Evolutionary conservation across 1,140 invertebrate genomes (phyloP).

Genomic region (Apis florea): DNA sequence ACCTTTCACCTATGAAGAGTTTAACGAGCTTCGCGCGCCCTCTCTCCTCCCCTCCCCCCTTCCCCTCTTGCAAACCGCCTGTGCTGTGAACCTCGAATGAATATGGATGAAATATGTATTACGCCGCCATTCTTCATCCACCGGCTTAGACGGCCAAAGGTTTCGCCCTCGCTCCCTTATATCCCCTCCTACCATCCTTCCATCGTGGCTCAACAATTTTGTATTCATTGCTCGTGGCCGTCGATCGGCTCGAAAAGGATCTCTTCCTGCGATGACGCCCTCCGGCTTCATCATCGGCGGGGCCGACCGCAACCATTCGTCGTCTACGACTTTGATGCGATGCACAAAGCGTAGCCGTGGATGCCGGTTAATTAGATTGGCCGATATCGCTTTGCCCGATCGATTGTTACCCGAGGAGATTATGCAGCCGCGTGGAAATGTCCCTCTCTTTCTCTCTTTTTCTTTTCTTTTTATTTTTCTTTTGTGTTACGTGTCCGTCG

Average conservation of each 20-base stretch:
- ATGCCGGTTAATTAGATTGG: slow-evolving; percentile 34
- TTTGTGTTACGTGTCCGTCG: too few species aligned
- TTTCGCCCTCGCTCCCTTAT: slow-evolving; percentile 5
- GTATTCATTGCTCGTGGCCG: slow-evolving; percentile 61
- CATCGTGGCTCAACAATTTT: slow-evolving; percentile 46
- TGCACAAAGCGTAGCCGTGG: slow-evolving; percentile 34
- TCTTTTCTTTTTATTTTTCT: too few species aligned
- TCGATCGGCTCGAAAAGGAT: slow-evolving; percentile 55
- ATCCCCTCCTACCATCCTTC: neutral
- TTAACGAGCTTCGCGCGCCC: slow-evolving; percentile 42
- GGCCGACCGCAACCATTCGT: slow-evolving; percentile 51
- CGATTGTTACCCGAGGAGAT: neutral
- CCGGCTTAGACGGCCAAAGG: slow-evolving; percentile 46
- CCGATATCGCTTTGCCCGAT: slow-evolving; percentile 8
- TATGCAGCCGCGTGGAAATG: neutral
- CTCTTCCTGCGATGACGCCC: neutral
- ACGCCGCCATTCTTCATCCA: slow-evolving; percentile 52
- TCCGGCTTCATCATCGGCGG: neutral
- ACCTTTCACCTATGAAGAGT: slow-evolving; percentile 47
- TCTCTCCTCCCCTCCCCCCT: too few species aligned
- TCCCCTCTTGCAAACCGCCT: neutral
- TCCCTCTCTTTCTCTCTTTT: too few species aligned
- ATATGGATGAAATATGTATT: slow-evolving; percentile 64
- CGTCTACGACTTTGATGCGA: slow-evolving; percentile 52
- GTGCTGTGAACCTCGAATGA: slow-evolving; percentile 37